Conservation (phyloP, 1,140 invertebrate genomes). For the Drusus annulatus region DNA sequence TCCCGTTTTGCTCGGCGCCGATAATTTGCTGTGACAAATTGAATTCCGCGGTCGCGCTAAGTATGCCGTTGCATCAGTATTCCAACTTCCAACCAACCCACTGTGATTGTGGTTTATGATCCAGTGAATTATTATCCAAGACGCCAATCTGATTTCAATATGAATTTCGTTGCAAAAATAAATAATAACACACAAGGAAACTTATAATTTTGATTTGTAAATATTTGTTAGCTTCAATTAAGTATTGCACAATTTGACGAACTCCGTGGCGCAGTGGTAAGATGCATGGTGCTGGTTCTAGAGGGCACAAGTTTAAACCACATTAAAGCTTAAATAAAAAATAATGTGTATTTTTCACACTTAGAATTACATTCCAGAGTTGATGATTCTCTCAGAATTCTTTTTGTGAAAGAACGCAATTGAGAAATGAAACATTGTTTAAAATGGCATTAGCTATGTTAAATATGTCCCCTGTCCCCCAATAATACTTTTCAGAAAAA, state of each 20-base stretch:
- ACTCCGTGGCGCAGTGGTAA: no score
- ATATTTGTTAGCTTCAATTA: neutral
- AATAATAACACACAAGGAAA: neutral
- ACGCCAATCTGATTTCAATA: neutral
- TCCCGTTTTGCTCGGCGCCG: conserved; percentile 12
- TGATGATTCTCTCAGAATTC: no score
- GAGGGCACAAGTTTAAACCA: no score
- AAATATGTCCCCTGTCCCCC: no score
- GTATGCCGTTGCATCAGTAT: conserved; percentile 33
- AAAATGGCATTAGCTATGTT: no score
- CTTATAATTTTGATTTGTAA: neutral
- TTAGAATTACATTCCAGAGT: no score
- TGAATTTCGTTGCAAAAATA: neutral
- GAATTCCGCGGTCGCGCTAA: neutral
- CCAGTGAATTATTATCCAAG: neutral
- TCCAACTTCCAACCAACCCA: conserved; percentile 2
- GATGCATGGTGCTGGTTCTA: no score
- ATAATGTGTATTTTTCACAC: no score
- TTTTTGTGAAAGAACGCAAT: no score
- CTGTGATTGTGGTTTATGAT: conserved; percentile 25
- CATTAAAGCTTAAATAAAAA: no score
- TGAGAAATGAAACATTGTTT: no score
- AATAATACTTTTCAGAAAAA: no score
- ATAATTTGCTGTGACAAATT: conserved; percentile 14
- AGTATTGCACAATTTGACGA: neutral